phyloP scores from a whole-genome alignment of 1,140 invertebrate species.

The Drosophila nikananu region DNA sequence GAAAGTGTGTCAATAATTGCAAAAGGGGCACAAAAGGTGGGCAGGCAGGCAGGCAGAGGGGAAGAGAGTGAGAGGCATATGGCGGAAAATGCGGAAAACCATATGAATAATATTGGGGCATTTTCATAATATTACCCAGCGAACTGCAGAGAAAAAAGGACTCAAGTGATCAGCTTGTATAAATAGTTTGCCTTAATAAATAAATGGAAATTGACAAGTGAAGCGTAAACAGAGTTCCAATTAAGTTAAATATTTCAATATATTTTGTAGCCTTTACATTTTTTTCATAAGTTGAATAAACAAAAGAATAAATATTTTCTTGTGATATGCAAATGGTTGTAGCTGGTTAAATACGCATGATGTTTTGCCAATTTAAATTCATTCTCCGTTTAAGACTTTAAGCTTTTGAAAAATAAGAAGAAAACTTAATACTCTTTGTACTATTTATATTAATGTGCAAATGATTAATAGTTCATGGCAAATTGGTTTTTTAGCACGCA shows the following conservation, averaged over 20 bases:
- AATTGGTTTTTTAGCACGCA: too few relatives aligned
- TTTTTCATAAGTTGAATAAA: background rate
- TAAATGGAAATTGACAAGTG: background rate
- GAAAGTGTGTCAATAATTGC: constrained; percentile 78
- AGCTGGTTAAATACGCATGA: background rate
- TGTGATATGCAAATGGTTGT: background rate
- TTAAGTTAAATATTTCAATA: background rate
- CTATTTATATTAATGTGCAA: background rate
- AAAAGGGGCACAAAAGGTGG: constrained; percentile 56
- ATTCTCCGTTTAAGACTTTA: background rate
- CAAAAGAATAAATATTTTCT: background rate
- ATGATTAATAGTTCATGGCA: too few relatives aligned
- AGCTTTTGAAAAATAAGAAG: background rate
- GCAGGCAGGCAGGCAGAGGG: constrained; percentile 2
- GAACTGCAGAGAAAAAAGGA: background rate
- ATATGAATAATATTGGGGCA: constrained; percentile 10
- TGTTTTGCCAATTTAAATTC: background rate
- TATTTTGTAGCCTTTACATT: too few relatives aligned
- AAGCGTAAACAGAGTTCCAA: background rate
- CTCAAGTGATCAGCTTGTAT: background rate
- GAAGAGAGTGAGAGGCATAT: constrained; percentile 14
- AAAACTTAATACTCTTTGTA: background rate
- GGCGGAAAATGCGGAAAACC: constrained; percentile 31
- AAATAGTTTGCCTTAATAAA: background rate
- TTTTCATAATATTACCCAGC: background rate